Evolutionary conservation across 2,888 invertebrate species (phyloP), one percentile per base, ranked within the genome.

Genomic region (Cataglyphis livida): DNA sequence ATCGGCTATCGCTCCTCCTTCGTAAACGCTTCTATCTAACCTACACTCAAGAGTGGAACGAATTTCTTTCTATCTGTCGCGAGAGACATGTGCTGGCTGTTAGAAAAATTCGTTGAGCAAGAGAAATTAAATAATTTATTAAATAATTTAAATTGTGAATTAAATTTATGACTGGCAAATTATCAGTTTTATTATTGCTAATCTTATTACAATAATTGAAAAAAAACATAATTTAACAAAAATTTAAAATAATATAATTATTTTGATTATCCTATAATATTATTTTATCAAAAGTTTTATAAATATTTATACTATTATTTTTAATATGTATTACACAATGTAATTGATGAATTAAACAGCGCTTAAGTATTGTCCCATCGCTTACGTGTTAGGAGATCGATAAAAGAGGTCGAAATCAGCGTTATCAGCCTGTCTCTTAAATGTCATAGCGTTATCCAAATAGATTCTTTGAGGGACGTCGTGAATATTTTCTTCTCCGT

Each of bases 381-480:
- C 38, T 28, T 84, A 89, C 88, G 62, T 81, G 21, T 57, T 54
- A 48, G 18, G 32, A 0, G 35, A 59, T 28, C 21, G 51, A 64
- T 71, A 81, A 6, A 48, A 4, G 12, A 59, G 62, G 9, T 82
- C 48, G 2, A 57, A 59, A 74, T 85, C 79, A 54, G 9, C 57
- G 28, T 61, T 32, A 25, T 87, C 84, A 28, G 66, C 61, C 28
- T 88, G 68, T 5, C 85, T 84, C 44, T 89, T 89, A 4, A 75
- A 44, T 62, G 84, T 81, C 54, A 81, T 51, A 7, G 90, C 90
- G 6, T 86, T 73, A n/a, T 86, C 86, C 21, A 78, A 62, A 54
- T 84, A 85, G 7, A 78, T 35, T 75, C 87, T 79, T 12, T 68
- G 84, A 12, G 85, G 81, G 25, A 65, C 9, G 28, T 65, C 59